Base-by-base conservation (phyloP, 2,113 vertebrate species). In the Pseudorectes ferrugineus region DNA sequence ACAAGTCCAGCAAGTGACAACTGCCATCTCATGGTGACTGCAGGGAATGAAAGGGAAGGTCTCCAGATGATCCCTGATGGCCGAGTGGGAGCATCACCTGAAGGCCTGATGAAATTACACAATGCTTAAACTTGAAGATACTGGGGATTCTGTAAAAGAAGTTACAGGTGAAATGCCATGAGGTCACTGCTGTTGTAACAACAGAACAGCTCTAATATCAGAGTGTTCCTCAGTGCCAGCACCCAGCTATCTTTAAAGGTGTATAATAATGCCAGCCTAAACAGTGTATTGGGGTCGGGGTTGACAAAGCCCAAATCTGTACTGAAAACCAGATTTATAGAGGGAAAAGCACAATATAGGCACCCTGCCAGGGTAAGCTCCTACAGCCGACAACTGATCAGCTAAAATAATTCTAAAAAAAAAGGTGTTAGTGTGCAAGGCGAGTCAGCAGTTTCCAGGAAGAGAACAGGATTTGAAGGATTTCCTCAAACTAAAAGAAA, bases 1-100 rank as follows among this genome's bases (percentile, higher is more conserved):
- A 36, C 31, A 71, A 88, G 85, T 74, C 81, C 75, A 71, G 72
- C 36, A 93, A 95, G 14, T 95, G 96, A 93, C 93, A 97, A 26
- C 67, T 92, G 85, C 92, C 94, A 96, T 57, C 92, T 93, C 85
- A 95, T 63, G 81, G 88, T 38, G 63, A 43, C 14, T 63, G 46
- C 13, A n/a, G 58, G 67, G 85, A 96, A 72, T 75, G 18, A 49
- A 75, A 84, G 66, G 28, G 29, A 65, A 82, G 46, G 33, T 82
- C 54, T 88, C 46, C 81, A 66, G 55, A 4, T 79, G 63, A 36
- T 74, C 83, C 24, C 31, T 52, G 45, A 28, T 35, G 58, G 45
- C 11, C 49, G 42, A 68, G 21, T 49, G 40, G n/a, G 31, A 88
- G 9, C 75, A 76, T 45, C 43, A 62, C 1, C 2, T n/a, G n/a